Conservation (phyloP, 2,113 vertebrate genomes). For the Capreolus pygargus region DNA sequence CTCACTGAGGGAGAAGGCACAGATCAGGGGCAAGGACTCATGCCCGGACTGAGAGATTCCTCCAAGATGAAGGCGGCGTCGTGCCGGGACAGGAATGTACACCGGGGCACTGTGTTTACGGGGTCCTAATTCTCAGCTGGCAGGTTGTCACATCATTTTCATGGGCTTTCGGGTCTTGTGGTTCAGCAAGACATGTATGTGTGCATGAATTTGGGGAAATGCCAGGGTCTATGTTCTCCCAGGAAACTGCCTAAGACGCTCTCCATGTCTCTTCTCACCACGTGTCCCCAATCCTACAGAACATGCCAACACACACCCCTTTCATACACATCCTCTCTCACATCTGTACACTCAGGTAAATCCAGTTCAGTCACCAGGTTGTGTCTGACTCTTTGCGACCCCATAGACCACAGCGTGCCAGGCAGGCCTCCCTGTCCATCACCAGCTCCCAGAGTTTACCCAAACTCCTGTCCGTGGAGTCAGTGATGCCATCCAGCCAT, state of each 20-base stretch:
- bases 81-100: neutral
- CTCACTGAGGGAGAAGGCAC: neutral
- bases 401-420: rapidly evolving
- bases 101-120: rapidly evolving
- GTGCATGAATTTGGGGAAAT: rapidly evolving
- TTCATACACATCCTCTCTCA: neutral
- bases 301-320: neutral
- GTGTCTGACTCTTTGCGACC: rapidly evolving
- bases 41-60: neutral
- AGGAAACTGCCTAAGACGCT: neutral
- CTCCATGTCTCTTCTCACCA: neutral
- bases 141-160: neutral
- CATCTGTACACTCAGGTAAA: neutral
- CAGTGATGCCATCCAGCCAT: neutral
- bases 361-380: neutral
- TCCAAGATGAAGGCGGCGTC: rapidly evolving
- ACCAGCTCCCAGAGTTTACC: neutral
- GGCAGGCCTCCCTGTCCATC: neutral
- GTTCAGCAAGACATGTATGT: rapidly evolving
- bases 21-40: neutral
- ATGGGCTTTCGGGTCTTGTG: neutral
- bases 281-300: rapidly evolving
- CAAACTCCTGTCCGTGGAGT: neutral
- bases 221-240: rapidly evolving
- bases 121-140: neutral